Evolutionary conservation across 2,797 vertebrate genomes (phyloP).

Genomic region (Anguilla anguilla): DNA sequence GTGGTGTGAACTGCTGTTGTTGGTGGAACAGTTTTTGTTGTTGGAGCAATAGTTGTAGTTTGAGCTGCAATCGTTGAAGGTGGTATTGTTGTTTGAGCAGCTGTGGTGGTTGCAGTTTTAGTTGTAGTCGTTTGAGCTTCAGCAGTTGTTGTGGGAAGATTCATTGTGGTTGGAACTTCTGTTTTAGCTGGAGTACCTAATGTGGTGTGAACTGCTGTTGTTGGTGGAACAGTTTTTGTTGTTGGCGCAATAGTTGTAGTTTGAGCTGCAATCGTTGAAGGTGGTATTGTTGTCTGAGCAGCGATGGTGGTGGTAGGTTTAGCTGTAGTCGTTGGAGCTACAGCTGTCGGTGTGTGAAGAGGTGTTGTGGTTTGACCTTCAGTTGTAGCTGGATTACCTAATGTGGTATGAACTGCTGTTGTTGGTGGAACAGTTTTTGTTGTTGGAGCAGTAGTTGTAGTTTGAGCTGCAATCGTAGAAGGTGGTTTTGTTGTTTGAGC

Average conservation of each 20-base stretch:
- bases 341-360: background rate
- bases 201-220: too few species aligned
- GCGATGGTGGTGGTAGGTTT: background rate
- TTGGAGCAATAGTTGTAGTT: background rate
- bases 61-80: fast-evolving
- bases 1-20: too few species aligned
- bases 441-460: too few species aligned
- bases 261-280: too few species aligned
- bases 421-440: background rate
- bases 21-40: too few species aligned
- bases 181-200: background rate
- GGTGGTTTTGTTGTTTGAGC: background rate
- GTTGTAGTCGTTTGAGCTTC: background rate
- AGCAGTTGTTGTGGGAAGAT: background rate
- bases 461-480: too few species aligned
- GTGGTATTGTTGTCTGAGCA: background rate
- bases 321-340: background rate
- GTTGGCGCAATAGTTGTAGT: too few species aligned
- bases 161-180: background rate
- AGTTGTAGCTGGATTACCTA: background rate
- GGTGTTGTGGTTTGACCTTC: background rate
- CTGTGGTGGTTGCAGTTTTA: background rate
- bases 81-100: too few species aligned
- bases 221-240: background rate
- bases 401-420: too few species aligned